Evolutionary conservation across 2,797 vertebrate species (phyloP).

Genomic region (Ctenosaura bakeri): DNA sequence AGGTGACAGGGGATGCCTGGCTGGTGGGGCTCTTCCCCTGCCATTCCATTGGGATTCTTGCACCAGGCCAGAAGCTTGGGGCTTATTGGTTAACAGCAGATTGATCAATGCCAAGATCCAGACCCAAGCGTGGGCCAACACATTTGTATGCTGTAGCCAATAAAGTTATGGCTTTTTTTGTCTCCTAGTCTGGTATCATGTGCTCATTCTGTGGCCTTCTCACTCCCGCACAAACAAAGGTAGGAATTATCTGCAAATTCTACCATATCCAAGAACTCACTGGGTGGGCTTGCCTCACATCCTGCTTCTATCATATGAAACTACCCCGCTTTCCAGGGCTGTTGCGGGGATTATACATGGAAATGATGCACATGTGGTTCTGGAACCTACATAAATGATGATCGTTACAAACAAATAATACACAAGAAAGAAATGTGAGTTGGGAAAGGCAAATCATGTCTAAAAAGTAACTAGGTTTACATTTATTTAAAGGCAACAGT

Average conservation of each 20-base stretch:
- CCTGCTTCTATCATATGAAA: neutral
- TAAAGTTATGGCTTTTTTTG: too few relatives aligned
- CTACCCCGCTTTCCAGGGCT: neutral
- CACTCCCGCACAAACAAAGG: too few relatives aligned
- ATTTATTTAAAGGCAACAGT: slow-evolving; percentile 1
- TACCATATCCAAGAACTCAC: neutral
- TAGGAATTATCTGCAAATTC: neutral
- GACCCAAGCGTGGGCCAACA: too few relatives aligned
- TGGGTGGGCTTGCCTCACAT: neutral
- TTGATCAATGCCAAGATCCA: too few relatives aligned
- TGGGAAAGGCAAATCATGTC: slow-evolving; percentile 2
- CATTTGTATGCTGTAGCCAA: too few relatives aligned
- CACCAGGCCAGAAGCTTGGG: too few relatives aligned
- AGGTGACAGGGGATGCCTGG: too few relatives aligned
- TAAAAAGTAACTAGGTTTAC: neutral
- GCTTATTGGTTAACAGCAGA: too few relatives aligned
- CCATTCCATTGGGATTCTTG: too few relatives aligned
- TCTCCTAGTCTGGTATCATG: too few relatives aligned
- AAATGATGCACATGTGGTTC: neutral
- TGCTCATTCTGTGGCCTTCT: too few relatives aligned
- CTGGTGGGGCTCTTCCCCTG: too few relatives aligned
- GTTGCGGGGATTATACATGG: neutral
- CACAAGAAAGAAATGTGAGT: neutral
- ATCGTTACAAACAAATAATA: neutral
- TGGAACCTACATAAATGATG: neutral